A percentile compares a stretch with the other conserved stretches of the same genome.
phyloP scores from a whole-genome alignment of 1,140 invertebrate genomes.

The Eumeta japonica region DNA sequence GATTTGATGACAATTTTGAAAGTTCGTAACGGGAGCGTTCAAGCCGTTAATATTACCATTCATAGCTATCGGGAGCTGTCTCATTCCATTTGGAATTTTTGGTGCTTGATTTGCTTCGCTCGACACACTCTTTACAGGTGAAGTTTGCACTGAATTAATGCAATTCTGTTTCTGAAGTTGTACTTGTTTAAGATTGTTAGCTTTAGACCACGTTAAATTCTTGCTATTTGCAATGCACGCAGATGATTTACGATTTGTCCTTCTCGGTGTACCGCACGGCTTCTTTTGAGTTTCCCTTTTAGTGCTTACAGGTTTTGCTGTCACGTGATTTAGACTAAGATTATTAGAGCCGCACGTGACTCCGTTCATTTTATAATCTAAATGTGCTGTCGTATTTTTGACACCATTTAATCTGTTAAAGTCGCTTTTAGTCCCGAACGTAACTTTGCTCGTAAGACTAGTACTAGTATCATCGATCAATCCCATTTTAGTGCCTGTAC shows the following conservation, averaged over 20 bases:
- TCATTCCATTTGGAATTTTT: conserved; percentile 44
- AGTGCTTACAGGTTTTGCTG: conserved; percentile 18
- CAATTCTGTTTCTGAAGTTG: conserved; percentile 47
- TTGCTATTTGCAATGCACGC: conserved; percentile 51
- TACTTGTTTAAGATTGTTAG: conserved; percentile 45
- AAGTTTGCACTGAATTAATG: conserved; percentile 26
- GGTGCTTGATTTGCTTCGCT: conserved; percentile 29
- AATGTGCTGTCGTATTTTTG: conserved; percentile 42
- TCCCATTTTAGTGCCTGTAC: no score
- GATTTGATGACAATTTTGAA: conserved; percentile 44
- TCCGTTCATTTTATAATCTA: conserved; percentile 48
- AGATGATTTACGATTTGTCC: conserved; percentile 47
- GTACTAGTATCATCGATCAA: no score
- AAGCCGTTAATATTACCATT: conserved; percentile 36
- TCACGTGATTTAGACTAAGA: conserved; percentile 28
- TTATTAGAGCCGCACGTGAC: conserved; percentile 48
- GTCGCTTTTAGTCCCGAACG: conserved; percentile 25
- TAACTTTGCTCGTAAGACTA: no score
- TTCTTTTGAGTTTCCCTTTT: conserved; percentile 39
- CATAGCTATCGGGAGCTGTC: conserved; percentile 41
- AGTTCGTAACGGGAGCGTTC: conserved; percentile 40
- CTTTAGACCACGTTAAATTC: conserved; percentile 51
- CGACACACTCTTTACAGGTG: conserved; percentile 19
- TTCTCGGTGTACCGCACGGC: conserved; percentile 24
- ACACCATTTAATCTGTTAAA: conserved; percentile 29